Evolutionary conservation across 2,113 vertebrate genomes (phyloP), one percentile per base, ranked within the genome.

Genomic region (Nannobrachium achirus): DNA sequence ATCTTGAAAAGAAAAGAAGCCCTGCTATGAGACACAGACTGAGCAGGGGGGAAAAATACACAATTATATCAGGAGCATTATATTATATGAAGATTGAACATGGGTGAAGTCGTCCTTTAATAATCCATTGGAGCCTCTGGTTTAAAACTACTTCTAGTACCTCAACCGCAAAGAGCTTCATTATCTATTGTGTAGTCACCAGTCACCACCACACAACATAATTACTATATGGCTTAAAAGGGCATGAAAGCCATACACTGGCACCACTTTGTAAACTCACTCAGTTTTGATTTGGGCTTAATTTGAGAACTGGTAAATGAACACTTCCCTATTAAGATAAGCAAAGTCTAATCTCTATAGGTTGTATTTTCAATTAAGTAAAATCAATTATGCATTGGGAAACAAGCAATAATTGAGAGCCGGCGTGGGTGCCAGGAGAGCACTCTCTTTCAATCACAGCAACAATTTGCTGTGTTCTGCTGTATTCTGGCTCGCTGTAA

Each of bases 321-420:
- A 42, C 59, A 64, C 20, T 44, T 76, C 44, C 10, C 69, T 15
- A 59, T 69, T 57, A 51, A 59, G 1, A 45, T n/a, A 8, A 38
- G 25, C 7, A 38, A 33, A 33, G 16, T 69, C 48, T 40, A 11
- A 55, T 15, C 39, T 62, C 69, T 53, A 9, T 14, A 3, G 49
- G 53, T 56, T 33, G 56, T 38, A 48, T 50, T 25, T 39, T 44
- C 20, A 74, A 76, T 75, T 64, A 69, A 62, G 33, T 14, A 19
- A 44, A 69, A 63, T 51, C 33, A 64, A 40, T 41, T 52, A 52
- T 52, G 38, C 4, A 51, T 18, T 40, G 42, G 10, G 8, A 40
- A 63, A 53, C 14, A 53, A 58, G n/a, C n/a, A n/a, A 73, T 73
- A 11, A 69, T 53, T 58, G 25, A 50, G 46, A 16, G 18, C 55